phyloP scores from a whole-genome alignment of 2,113 vertebrate species.

The Mohoua ochrocephala region DNA sequence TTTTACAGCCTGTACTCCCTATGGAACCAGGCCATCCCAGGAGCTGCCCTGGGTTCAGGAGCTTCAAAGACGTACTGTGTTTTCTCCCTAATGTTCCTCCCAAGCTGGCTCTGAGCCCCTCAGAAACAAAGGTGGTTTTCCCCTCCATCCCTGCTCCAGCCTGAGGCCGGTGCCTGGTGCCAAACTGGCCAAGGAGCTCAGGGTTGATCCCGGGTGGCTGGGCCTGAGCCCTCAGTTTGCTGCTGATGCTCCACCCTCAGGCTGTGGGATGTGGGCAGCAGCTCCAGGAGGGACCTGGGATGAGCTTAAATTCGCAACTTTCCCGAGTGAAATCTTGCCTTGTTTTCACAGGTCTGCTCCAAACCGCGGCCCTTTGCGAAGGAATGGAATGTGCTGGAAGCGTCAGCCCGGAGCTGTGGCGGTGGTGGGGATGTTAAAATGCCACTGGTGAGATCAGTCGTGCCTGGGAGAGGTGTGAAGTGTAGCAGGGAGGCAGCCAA shows the following conservation, averaged over 20 bases:
- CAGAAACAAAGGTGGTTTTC: not conserved
- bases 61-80: not conserved
- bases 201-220: not conserved
- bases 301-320: not conserved
- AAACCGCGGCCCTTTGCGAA: not conserved
- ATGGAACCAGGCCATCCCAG: not conserved
- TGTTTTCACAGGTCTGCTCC: not conserved
- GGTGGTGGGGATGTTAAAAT: slow-evolving; percentile 33
- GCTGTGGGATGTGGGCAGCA: not conserved
- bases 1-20: not conserved
- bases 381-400: slow-evolving; percentile 22
- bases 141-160: not conserved
- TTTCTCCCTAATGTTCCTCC: not conserved
- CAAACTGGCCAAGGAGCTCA: not conserved
- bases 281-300: not conserved
- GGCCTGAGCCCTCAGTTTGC: not conserved
- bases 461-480: slow-evolving; percentile 54
- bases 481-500: slow-evolving; percentile 29
- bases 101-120: not conserved
- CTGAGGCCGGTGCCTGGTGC: not conserved
- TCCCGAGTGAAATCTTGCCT: not conserved
- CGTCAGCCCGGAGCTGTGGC: slow-evolving; percentile 10
- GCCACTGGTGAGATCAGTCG: slow-evolving; percentile 42
- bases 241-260: not conserved
- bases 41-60: not conserved